Conservation (phyloP, 37 sponge, comb jelly and placozoan genomes). For the Petrosia ficiformis region DNA sequence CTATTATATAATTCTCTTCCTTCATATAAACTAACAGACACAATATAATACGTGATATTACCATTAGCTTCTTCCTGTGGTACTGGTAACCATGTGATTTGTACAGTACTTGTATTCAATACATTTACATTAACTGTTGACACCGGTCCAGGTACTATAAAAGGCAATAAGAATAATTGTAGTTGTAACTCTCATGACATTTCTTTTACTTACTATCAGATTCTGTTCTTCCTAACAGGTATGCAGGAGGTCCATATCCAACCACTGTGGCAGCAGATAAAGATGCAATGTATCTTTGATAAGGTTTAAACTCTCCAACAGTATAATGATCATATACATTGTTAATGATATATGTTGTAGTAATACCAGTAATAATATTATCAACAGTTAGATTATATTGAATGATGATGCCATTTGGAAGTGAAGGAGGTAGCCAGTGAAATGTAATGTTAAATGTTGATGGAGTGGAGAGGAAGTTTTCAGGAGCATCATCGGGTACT, state of each 20-base stretch:
- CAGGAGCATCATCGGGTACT: not conserved
- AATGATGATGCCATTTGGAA: not conserved
- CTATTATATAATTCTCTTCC: too few relatives aligned
- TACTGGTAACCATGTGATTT: too few relatives aligned
- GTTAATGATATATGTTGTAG: not conserved
- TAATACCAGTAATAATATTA: not conserved
- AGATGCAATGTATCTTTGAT: not conserved
- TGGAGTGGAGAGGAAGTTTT: not conserved
- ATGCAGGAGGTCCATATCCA: not conserved
- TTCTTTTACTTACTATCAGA: not conserved
- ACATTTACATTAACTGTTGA: too few relatives aligned
- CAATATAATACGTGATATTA: too few relatives aligned
- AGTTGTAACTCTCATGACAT: too few relatives aligned
- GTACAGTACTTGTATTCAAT: too few relatives aligned
- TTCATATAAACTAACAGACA: too few relatives aligned
- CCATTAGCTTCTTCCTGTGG: too few relatives aligned
- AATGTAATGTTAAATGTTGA: not conserved
- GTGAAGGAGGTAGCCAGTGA: not conserved
- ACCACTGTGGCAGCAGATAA: not conserved
- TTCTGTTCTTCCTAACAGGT: not conserved
- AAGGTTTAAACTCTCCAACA: not conserved
- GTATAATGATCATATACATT: not conserved
- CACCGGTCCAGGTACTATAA: too few relatives aligned
- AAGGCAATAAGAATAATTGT: too few relatives aligned
- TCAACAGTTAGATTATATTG: not conserved